Conservation (phyloP, 2,888 invertebrate species). For the Aphidoletes aphidimyza region DNA sequence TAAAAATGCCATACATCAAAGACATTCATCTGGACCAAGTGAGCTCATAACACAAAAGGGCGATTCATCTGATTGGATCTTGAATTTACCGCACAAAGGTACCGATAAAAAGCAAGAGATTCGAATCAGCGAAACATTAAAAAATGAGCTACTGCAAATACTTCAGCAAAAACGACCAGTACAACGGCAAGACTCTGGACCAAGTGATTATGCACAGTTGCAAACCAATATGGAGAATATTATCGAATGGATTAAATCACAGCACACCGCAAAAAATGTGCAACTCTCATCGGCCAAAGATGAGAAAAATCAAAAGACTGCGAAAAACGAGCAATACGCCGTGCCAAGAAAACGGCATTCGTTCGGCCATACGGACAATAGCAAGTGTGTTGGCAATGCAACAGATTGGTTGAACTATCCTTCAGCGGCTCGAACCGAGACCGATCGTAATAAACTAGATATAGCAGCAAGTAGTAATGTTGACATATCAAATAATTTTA, state of each 20-base stretch:
- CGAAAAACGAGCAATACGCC: slow-evolving; percentile 58
- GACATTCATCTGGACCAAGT: slow-evolving; percentile 66
- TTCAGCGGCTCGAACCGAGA: slow-evolving; percentile 61
- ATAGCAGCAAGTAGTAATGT: slow-evolving; percentile 59
- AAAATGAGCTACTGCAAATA: slow-evolving; percentile 64
- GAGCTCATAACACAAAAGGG: slow-evolving; percentile 66
- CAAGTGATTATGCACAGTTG: slow-evolving; percentile 62
- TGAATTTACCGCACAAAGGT: slow-evolving; percentile 64
- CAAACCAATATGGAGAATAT: slow-evolving; percentile 65
- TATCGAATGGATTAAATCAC: slow-evolving; percentile 66
- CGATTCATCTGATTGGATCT: slow-evolving; percentile 64
- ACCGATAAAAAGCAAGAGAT: slow-evolving; percentile 60
- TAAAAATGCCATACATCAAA: slow-evolving; percentile 60
- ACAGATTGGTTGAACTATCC: background rate
- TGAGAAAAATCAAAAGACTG: slow-evolving; percentile 35
- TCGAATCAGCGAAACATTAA: slow-evolving; percentile 59
- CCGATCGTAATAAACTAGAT: slow-evolving; percentile 59
- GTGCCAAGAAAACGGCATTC: slow-evolving; percentile 65
- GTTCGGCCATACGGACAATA: slow-evolving; percentile 63
- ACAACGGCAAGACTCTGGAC: slow-evolving; percentile 65
- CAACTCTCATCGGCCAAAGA: slow-evolving; percentile 20
- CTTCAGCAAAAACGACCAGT: slow-evolving; percentile 63
- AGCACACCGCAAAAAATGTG: slow-evolving; percentile 57
- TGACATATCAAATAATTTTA: slow-evolving; percentile 59
- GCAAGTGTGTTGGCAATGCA: background rate